Evolutionary conservation across 1,140 invertebrate genomes (phyloP).

Genomic region (Spodoptera litura): DNA sequence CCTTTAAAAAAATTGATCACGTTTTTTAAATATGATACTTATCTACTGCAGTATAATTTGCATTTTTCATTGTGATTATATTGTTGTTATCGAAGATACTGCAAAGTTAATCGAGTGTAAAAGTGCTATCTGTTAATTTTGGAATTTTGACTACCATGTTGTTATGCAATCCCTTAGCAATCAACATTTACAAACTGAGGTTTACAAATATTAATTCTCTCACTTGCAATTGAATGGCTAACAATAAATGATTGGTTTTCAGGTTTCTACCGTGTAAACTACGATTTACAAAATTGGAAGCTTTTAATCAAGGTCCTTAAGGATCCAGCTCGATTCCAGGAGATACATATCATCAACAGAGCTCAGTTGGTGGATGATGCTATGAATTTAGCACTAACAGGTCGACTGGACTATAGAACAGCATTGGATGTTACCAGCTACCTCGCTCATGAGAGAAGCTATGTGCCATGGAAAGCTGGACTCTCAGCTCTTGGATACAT

Average conservation of each 20-base stretch:
- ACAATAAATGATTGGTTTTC: background rate
- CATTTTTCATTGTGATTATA: no score
- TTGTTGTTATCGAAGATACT: no score
- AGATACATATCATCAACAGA: constrained; percentile 92
- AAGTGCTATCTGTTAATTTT: no score
- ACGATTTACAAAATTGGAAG: constrained; percentile 89
- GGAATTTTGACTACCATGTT: no score
- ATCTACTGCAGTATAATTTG: no score
- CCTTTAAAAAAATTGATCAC: no score
- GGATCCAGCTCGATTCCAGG: constrained; percentile 85
- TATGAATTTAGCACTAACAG: constrained; percentile 91
- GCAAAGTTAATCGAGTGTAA: no score
- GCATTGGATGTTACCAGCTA: constrained; percentile 92
- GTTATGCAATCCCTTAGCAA: no score
- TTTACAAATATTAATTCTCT: no score
- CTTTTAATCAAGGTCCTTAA: constrained; percentile 90
- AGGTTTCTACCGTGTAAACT: constrained; percentile 44
- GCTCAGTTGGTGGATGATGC: constrained; percentile 96
- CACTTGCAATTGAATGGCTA: no score
- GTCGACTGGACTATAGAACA: constrained; percentile 87
- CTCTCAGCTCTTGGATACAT: constrained; percentile 90
- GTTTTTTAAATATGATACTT: no score
- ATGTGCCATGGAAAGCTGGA: constrained; percentile 93
- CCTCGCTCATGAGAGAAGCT: constrained; percentile 90
- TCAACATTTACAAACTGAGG: no score